Percentiles rank a stretch among this genome's conserved stretches.
phyloP scores from a whole-genome alignment of 2,113 vertebrate genomes.

The Aegotheles bennettii region DNA sequence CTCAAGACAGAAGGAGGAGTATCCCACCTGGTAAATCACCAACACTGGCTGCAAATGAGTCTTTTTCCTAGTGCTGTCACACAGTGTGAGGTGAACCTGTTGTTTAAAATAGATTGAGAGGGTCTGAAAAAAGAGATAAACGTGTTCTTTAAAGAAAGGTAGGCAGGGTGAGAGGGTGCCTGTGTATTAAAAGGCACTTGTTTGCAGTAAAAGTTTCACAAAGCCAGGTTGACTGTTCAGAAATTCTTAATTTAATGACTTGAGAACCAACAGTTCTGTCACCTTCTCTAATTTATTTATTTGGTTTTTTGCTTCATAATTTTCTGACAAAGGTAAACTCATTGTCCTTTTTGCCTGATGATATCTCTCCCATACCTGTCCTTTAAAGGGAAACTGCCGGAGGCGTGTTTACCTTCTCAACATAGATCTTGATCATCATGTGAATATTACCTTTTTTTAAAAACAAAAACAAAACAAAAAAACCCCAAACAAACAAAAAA shows the following conservation, averaged over 20 bases:
- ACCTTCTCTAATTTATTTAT: not conserved
- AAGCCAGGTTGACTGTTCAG: not conserved
- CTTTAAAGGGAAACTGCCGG: not conserved
- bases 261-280: not conserved
- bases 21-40: not conserved
- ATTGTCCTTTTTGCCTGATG: not conserved
- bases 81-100: not conserved
- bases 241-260: not conserved
- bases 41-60: fast-evolving
- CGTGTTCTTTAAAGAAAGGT: not conserved
- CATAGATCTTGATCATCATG: not conserved
- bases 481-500: not conserved
- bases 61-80: not conserved
- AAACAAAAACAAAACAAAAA: no score
- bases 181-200: not conserved
- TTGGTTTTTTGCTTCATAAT: not conserved
- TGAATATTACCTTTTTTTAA: not conserved
- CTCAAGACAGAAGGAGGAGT: not conserved
- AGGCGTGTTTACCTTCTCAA: not conserved
- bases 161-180: not conserved
- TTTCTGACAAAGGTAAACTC: not conserved
- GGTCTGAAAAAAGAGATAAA: not conserved
- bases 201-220: not conserved
- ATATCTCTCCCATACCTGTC: fast-evolving
- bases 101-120: not conserved